A percentile compares a stretch with the other conserved stretches of the same genome.
Conservation (phyloP, 2,113 vertebrate species). For the Ptychochromis oligacanthus region DNA sequence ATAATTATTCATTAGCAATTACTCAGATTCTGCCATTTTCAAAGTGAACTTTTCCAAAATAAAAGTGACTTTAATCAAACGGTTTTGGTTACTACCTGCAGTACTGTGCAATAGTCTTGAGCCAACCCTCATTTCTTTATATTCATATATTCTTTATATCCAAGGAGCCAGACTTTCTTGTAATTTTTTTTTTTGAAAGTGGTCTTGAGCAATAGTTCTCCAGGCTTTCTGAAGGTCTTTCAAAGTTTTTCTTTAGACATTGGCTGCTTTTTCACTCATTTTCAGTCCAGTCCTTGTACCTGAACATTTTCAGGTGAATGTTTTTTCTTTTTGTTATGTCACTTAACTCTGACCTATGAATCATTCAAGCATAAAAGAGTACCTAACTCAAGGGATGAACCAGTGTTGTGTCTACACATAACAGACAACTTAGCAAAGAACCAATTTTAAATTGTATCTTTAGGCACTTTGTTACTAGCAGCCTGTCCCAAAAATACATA, state of each 20-base stretch:
- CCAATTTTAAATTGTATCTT: neutral
- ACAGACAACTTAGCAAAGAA: neutral
- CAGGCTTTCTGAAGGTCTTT: neutral
- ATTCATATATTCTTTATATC: neutral
- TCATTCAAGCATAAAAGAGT: neutral
- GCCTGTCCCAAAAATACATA: neutral
- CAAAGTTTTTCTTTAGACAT: neutral
- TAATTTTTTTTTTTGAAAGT: neutral
- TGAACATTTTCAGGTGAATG: neutral
- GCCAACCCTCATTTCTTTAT: neutral
- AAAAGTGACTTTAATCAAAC: neutral
- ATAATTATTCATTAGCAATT: neutral
- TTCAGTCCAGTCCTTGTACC: neutral
- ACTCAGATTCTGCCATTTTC: neutral
- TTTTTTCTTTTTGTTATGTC: neutral
- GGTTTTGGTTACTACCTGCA: neutral
- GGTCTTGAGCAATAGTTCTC: neutral
- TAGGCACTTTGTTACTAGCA: neutral
- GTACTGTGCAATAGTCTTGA: neutral
- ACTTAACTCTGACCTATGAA: neutral
- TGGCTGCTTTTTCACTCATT: neutral
- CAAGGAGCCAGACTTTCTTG: too few relatives aligned
- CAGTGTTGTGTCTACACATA: neutral
- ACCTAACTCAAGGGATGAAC: neutral
- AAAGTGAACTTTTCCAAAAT: neutral